Conservation (phyloP, 1,140 invertebrate genomes). For the Ptiloglossa arizonensis region DNA sequence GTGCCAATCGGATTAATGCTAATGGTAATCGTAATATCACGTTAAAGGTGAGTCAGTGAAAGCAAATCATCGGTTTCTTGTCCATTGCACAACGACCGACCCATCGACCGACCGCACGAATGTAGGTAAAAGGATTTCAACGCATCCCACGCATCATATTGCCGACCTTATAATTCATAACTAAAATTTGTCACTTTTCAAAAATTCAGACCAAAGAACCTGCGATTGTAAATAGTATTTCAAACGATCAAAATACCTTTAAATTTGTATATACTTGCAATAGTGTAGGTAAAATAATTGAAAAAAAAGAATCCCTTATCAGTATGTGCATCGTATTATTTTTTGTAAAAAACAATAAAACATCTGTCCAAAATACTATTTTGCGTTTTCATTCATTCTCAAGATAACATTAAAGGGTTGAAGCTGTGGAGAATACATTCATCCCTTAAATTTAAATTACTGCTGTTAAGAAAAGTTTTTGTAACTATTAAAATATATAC, state of each 20-base stretch:
- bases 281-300: background rate
- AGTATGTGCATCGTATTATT: no score
- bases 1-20: conserved; percentile 69
- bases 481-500: no score
- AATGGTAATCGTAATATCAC: conserved; percentile 76
- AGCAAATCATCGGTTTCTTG: conserved; percentile 71
- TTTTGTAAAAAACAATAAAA: no score
- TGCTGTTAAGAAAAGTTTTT: no score
- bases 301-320: no score
- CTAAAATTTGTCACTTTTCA: background rate
- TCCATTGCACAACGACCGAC: conserved; percentile 61
- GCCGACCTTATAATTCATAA: background rate
- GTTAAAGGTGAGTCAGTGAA: conserved; percentile 76
- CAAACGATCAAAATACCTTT: no score
- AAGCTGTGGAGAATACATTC: no score
- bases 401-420: no score
- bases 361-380: no score
- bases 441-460: no score
- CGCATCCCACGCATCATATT: conserved; percentile 9
- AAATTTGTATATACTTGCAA: no score
- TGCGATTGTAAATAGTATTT: background rate
- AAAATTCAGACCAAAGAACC: background rate
- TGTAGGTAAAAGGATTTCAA: conserved; percentile 36
- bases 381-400: no score
- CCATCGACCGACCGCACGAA: conserved; percentile 32